Evolutionary conservation across 1,140 invertebrate genomes (phyloP).

Genomic region (Pararge aegeria): DNA sequence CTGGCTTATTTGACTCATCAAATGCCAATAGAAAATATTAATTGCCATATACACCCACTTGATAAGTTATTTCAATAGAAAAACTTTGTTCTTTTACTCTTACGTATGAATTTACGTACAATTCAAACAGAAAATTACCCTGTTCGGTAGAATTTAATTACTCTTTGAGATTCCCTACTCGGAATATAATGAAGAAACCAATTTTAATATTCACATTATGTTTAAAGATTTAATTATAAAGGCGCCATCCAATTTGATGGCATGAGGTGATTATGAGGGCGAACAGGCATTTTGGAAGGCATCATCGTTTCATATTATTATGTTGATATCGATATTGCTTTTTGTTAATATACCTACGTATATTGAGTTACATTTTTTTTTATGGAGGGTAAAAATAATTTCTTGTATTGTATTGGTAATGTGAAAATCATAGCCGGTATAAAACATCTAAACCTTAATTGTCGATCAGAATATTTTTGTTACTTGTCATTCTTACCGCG

Average conservation of each 20-base stretch:
- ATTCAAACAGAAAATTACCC: neutral
- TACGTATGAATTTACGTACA: neutral
- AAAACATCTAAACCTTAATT: too few relatives aligned
- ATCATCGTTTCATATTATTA: neutral
- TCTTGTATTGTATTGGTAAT: too few relatives aligned
- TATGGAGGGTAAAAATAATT: too few relatives aligned
- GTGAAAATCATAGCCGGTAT: too few relatives aligned
- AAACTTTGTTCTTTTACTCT: neutral
- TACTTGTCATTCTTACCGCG: too few relatives aligned
- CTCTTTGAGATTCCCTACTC: neutral
- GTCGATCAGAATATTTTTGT: too few relatives aligned
- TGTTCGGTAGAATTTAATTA: neutral
- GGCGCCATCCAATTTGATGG: neutral
- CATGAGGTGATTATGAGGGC: neutral
- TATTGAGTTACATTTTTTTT: neutral
- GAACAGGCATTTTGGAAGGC: neutral
- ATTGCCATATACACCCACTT: too few relatives aligned
- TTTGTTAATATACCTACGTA: neutral
- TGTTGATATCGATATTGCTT: neutral
- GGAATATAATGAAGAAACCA: neutral
- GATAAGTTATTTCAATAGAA: too few relatives aligned
- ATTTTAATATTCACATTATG: neutral
- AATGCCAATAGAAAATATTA: too few relatives aligned
- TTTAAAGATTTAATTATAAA: conserved; percentile 1
- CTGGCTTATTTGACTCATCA: too few relatives aligned